Evolutionary conservation across 2,113 vertebrate species (phyloP).

Genomic region (Pipra filicauda): DNA sequence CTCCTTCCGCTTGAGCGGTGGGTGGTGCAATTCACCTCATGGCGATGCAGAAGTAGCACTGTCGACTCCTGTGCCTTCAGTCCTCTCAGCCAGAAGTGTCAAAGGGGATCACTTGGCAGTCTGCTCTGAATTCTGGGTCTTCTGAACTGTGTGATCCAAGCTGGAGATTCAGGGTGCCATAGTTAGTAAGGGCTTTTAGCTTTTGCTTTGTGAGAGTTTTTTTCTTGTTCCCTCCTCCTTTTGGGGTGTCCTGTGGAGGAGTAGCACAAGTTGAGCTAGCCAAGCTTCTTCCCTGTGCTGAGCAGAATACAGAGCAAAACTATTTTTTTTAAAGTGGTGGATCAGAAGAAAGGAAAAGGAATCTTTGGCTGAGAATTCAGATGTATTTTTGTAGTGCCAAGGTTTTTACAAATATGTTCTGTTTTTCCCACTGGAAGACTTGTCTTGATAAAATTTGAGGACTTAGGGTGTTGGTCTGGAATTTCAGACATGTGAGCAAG

Average conservation of each 20-base stretch:
- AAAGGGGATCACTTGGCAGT: neutral
- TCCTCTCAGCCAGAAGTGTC: neutral
- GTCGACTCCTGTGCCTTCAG: neutral
- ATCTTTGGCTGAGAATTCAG: neutral
- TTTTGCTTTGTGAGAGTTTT: neutral
- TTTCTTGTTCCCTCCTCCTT: neutral
- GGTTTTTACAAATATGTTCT: neutral
- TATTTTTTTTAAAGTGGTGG: accelerated
- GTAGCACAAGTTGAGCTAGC: neutral
- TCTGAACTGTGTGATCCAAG: neutral
- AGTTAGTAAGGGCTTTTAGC: neutral
- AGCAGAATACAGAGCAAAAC: neutral
- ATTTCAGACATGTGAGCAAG: neutral
- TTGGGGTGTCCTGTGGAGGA: neutral
- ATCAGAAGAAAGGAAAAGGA: neutral
- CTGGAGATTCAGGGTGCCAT: neutral
- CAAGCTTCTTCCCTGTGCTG: neutral
- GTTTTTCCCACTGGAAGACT: neutral
- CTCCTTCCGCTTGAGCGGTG: accelerated
- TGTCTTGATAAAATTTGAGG: neutral
- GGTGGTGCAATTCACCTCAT: accelerated
- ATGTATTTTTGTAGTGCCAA: neutral
- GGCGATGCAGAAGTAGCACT: neutral
- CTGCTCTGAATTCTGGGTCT: neutral
- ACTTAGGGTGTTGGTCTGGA: neutral